Percentiles rank a stretch among this genome's conserved stretches.
Evolutionary conservation across 2,888 invertebrate genomes (phyloP).

Genomic region (Yponomeuta cagnagella): DNA sequence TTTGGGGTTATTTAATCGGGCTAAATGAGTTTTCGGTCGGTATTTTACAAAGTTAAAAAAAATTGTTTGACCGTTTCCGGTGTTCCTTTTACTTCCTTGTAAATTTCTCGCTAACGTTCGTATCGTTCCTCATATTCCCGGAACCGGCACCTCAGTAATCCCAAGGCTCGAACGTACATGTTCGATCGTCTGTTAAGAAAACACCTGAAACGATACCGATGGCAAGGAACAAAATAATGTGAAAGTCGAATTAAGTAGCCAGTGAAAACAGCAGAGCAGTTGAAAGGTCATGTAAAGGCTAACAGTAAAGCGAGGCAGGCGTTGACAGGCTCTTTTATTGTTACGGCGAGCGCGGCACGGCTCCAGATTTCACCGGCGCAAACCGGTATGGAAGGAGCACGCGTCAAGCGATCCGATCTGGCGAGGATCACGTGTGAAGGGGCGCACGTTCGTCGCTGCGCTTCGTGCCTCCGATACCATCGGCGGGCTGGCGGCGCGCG

Average conservation of each 20-base stretch:
- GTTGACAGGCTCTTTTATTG: background rate
- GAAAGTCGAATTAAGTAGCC: constrained; percentile 12
- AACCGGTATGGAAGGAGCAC: constrained; percentile 34
- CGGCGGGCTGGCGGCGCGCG: constrained; percentile 43
- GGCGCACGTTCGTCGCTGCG: constrained; percentile 58
- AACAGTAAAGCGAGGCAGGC: background rate
- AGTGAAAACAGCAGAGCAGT: constrained; percentile 1
- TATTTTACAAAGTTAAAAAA: too few relatives aligned
- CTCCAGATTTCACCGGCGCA: constrained; percentile 32
- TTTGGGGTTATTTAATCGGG: too few relatives aligned
- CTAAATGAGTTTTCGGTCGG: too few relatives aligned
- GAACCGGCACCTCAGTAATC: too few relatives aligned
- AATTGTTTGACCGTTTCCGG: too few relatives aligned
- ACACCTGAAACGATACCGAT: background rate
- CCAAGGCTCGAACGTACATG: too few relatives aligned
- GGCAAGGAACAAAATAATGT: constrained; percentile 10
- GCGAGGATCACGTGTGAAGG: constrained; percentile 69
- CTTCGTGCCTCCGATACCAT: constrained; percentile 65
- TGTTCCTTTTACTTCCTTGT: too few relatives aligned
- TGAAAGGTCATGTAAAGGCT: background rate
- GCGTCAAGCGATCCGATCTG: constrained; percentile 61
- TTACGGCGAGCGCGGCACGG: constrained; percentile 17
- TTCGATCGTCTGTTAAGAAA: too few relatives aligned
- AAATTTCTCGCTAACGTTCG: too few relatives aligned
- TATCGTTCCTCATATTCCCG: too few relatives aligned